phyloP scores from a whole-genome alignment of 2,888 invertebrate genomes.

The Melitaea athalia region DNA sequence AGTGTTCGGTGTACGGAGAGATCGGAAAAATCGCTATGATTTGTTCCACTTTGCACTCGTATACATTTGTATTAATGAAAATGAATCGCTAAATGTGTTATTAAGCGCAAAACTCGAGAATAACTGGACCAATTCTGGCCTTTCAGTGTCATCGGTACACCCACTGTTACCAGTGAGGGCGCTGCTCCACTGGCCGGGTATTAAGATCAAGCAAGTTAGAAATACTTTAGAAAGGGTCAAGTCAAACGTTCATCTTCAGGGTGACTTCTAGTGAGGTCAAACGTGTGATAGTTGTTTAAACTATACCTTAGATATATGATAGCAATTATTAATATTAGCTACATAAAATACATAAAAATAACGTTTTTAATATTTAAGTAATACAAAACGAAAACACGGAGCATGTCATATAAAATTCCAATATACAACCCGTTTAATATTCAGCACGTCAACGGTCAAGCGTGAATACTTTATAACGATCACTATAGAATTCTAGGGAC shows the following conservation, averaged over 20 bases:
- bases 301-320: background rate
- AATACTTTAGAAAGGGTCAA: no score
- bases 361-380: slow-evolving; percentile 1
- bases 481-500: slow-evolving; percentile 2
- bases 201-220: no score
- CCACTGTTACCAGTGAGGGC: no score
- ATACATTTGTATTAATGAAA: no score
- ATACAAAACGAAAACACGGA: slow-evolving; percentile 6
- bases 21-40: slow-evolving; percentile 31
- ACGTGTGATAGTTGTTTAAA: no score
- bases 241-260: no score
- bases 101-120: no score
- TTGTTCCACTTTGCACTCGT: slow-evolving; percentile 23
- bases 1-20: slow-evolving; percentile 32
- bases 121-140: no score
- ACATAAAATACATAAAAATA: background rate
- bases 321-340: background rate
- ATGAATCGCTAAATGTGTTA: no score
- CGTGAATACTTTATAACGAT: slow-evolving; percentile 25
- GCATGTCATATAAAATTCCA: slow-evolving; percentile 16
- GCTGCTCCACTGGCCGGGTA: no score
- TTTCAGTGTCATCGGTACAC: no score
- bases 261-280: no score
- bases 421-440: slow-evolving; percentile 30
- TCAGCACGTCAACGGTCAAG: slow-evolving; percentile 26